Evolutionary conservation across 1,140 invertebrate genomes (phyloP).

Genomic region (Proales similis): DNA sequence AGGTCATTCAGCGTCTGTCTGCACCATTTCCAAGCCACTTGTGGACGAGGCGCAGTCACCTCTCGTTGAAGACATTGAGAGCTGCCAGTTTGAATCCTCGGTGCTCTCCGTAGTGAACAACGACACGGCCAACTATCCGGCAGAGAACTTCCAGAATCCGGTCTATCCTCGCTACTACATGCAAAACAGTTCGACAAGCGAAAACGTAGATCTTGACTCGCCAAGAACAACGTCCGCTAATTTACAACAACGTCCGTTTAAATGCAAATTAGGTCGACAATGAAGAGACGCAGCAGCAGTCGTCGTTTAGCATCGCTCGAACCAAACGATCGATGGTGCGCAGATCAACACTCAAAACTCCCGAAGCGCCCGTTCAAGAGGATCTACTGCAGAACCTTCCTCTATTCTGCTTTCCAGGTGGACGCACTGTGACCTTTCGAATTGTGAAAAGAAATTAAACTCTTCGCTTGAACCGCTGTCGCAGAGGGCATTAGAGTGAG

Average conservation of each 20-base stretch:
- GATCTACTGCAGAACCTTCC: slow-evolving; percentile 25
- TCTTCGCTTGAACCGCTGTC: slow-evolving; percentile 1
- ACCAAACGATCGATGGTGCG: not conserved
- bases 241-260: not conserved
- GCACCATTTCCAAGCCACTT: not conserved
- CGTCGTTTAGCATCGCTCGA: too few species aligned
- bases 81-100: not conserved
- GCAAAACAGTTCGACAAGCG: slow-evolving; percentile 6
- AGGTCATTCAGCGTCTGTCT: not conserved
- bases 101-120: slow-evolving; percentile 23
- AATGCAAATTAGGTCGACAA: slow-evolving; percentile 8
- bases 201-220: not conserved
- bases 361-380: slow-evolving; percentile 13
- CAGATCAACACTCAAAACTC: not conserved
- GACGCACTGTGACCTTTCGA: not conserved
- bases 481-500: not conserved
- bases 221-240: not conserved
- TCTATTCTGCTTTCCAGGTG: slow-evolving; percentile 34
- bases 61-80: slow-evolving; percentile 17
- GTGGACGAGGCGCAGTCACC: slow-evolving; percentile 1
- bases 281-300: not conserved
- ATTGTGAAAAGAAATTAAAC: not conserved
- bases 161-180: slow-evolving; percentile 2
- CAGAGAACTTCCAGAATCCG: slow-evolving; percentile 5
- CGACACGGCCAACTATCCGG: slow-evolving; percentile 18